Percentiles rank a stretch among this genome's conserved stretches.
phyloP scores from a whole-genome alignment of 2,113 vertebrate species.

The Lathamus discolor region DNA sequence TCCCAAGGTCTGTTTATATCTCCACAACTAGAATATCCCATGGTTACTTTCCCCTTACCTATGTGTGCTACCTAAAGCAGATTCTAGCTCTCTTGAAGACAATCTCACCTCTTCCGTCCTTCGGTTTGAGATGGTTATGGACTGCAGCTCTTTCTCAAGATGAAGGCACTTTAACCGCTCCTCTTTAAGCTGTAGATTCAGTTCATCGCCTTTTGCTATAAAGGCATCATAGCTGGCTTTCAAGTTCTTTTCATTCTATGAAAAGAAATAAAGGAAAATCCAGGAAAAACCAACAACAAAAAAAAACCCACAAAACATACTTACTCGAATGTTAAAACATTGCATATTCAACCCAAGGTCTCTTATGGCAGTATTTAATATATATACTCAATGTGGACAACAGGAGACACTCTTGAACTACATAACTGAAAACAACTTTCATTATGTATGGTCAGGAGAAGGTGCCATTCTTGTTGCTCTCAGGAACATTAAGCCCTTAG shows the following conservation, averaged over 20 bases:
- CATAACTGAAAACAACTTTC: neutral
- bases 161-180: slow-evolving; percentile 76
- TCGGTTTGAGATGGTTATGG: slow-evolving; percentile 58
- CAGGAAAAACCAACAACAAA: neutral
- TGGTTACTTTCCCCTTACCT: neutral
- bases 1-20: neutral
- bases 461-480: neutral
- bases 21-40: neutral
- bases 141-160: slow-evolving; percentile 78
- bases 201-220: slow-evolving; percentile 79
- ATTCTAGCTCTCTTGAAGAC: neutral
- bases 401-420: slow-evolving; percentile 36
- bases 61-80: neutral
- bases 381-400: neutral
- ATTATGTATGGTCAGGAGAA: neutral
- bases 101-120: slow-evolving; percentile 77
- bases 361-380: neutral
- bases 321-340: neutral
- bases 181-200: slow-evolving; percentile 80
- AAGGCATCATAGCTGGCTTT: slow-evolving; percentile 80
- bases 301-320: neutral
- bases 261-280: neutral
- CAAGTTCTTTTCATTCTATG: slow-evolving; percentile 78
- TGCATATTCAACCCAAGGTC: neutral
- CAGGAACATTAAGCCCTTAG: neutral